Conservation (phyloP, 2,797 vertebrate genomes). For the Melanotaenia boesemani region DNA sequence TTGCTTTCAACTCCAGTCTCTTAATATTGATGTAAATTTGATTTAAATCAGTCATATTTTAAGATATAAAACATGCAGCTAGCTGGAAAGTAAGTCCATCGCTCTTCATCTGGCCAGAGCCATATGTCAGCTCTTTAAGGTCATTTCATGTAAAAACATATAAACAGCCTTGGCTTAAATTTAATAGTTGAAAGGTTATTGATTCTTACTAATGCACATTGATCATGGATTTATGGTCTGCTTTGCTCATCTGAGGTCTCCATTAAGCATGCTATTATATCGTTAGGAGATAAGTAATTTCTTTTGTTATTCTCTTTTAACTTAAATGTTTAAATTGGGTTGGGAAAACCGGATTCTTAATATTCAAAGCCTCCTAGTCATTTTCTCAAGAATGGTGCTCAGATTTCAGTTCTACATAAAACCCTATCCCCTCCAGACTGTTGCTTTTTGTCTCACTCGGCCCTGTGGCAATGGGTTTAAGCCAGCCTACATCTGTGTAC, state of each 20-base stretch:
- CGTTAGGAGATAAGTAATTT: not conserved
- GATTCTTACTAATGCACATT: constrained; percentile 1
- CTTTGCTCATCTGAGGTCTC: constrained; percentile 9
- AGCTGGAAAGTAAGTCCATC: not conserved
- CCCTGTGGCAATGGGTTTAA: constrained; percentile 74
- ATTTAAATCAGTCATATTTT: not conserved
- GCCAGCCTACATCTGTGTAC: constrained; percentile 68
- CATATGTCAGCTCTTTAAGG: not conserved
- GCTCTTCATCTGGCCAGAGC: constrained; percentile 12
- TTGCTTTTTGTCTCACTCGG: constrained; percentile 65
- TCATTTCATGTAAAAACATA: not conserved
- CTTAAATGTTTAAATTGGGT: constrained; percentile 36
- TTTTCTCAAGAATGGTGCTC: constrained; percentile 57
- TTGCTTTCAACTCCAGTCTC: not conserved
- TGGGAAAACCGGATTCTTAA: constrained; percentile 40
- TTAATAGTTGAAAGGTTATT: not conserved
- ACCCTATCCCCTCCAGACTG: constrained; percentile 57
- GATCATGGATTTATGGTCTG: constrained; percentile 2
- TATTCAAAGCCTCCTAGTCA: constrained; percentile 66
- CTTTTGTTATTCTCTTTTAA: constrained; percentile 13
- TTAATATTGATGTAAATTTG: not conserved
- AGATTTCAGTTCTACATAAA: constrained; percentile 64
- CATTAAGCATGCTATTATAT: constrained; percentile 11
- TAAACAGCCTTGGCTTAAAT: constrained; percentile 1
- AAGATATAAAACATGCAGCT: constrained; percentile 11